Base-by-base conservation (phyloP, 2,797 vertebrate genomes). In the Coreius guichenoti region DNA sequence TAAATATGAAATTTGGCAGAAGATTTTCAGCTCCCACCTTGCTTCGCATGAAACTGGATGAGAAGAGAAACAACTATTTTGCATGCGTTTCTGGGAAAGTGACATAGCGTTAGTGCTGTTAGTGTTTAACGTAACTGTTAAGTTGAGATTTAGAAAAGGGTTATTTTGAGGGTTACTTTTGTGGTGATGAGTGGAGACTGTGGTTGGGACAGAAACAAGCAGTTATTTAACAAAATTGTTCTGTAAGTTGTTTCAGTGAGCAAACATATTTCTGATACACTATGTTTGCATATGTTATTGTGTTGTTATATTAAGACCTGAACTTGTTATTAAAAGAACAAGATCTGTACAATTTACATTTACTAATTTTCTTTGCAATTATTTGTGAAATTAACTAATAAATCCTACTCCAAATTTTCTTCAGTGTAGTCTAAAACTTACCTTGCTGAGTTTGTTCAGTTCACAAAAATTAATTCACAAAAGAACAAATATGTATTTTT, bases 111-210 rank as follows among this genome's bases (percentile, higher is more conserved):
- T 54, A 31, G 43, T 45, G 39, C 69, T 45, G 39, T 45, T 8
- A 17, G 73, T 75, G 7, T 16, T 73, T 16, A 54, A 54, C 12
- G 0, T 54, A 33, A 54, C 17, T 54, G 73, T 75, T 54, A 51
- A 21, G 47, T 54, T 75, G 51, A 61, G 23, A 39, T 67, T 82
- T 49, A 47, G 51, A 26, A 56, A 83, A 67, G 26, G 63, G 79
- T 68, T 72, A 65, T 78, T 73, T 84, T 84, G 78, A 79, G 65
- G 36, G 78, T 67, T 74, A 69, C 80, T 43, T 74, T 76, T 85
- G 47, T 68, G 63, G 81, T 82, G 58, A 75, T 33, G 73, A 75
- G 49, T 76, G 49, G 49, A 54, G 49, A 56, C 49, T 76, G 29
- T 36, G 73, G 84, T 63, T 43, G 31, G 43, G 58, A 77, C 47